A percentile compares a stretch with the other conserved stretches of the same genome.
Conservation (phyloP, 1,140 invertebrate species). For the Teleogryllus occipitalis region DNA sequence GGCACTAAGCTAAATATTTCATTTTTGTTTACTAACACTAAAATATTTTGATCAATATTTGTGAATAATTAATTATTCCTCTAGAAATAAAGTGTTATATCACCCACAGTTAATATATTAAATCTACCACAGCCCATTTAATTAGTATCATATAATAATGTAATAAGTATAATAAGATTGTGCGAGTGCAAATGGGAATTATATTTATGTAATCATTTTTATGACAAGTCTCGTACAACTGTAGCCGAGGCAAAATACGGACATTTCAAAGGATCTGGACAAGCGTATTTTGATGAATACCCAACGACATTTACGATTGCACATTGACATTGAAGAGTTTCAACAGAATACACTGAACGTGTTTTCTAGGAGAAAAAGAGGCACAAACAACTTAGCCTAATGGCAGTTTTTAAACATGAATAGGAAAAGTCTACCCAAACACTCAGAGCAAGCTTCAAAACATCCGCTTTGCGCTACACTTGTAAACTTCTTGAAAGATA, state of each 20-base stretch:
- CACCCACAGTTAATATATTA: slow-evolving; percentile 22
- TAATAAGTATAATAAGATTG: slow-evolving; percentile 20
- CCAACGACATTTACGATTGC: slow-evolving; percentile 16
- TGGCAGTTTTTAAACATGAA: slow-evolving; percentile 21
- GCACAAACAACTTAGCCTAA: slow-evolving; percentile 21
- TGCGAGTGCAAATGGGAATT: slow-evolving; percentile 21
- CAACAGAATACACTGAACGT: slow-evolving; percentile 19
- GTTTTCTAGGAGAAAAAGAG: slow-evolving; percentile 20
- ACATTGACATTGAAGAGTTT: slow-evolving; percentile 16
- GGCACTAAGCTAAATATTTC: slow-evolving; percentile 21
- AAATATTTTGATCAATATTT: slow-evolving; percentile 20
- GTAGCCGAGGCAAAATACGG: slow-evolving; percentile 11
- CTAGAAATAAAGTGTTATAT: slow-evolving; percentile 22
- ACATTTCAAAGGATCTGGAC: slow-evolving; percentile 15
- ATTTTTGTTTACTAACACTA: slow-evolving; percentile 16
- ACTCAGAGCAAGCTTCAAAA: slow-evolving; percentile 18
- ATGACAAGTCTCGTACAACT: slow-evolving; percentile 1
- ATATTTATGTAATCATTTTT: slow-evolving; percentile 13
- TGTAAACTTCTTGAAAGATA: slow-evolving; percentile 6
- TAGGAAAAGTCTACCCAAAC: slow-evolving; percentile 19
- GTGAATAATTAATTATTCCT: slow-evolving; percentile 22
- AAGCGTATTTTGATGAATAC: slow-evolving; percentile 15
- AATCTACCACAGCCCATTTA: slow-evolving; percentile 22
- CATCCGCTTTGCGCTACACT: neutral
- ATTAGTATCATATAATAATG: slow-evolving; percentile 21